Conservation (phyloP, 2,888 invertebrate genomes). For the Cartodere bifasciata region DNA sequence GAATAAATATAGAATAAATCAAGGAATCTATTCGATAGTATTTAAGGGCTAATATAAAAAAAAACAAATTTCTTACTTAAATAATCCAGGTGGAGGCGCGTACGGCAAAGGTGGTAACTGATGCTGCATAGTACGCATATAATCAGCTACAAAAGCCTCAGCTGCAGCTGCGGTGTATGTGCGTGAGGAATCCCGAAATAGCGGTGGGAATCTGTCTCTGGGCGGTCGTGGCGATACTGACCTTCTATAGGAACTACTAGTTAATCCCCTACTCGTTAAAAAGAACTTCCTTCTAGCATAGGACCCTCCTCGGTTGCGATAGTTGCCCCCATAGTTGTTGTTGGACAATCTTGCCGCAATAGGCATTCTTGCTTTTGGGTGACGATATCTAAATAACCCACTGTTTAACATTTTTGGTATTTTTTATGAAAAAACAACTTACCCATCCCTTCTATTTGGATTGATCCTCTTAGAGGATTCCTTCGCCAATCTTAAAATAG, state of each 20-base stretch:
- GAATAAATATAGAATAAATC: no score
- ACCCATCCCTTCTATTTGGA: constrained; percentile 35
- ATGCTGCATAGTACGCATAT: constrained; percentile 80
- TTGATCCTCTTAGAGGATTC: constrained; percentile 55
- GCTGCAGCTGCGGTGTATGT: constrained; percentile 48
- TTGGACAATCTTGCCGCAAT: constrained; percentile 38
- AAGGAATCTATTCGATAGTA: no score
- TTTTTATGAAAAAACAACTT: no score
- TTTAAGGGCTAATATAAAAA: no score
- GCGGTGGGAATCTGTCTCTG: constrained; percentile 44
- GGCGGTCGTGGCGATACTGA: constrained; percentile 47
- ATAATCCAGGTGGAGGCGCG: constrained; percentile 52
- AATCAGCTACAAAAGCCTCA: constrained; percentile 81
- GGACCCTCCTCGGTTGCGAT: constrained; percentile 38
- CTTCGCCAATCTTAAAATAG: constrained; percentile 73
- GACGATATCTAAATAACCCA: no score
- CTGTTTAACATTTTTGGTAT: constrained; percentile 40
- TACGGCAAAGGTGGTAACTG: constrained; percentile 77
- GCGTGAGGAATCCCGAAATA: constrained; percentile 34
- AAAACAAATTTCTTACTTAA: no score
- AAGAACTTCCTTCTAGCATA: constrained; percentile 50
- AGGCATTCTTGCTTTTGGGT: constrained; percentile 35
- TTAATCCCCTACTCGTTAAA: constrained; percentile 49
- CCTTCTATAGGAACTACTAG: constrained; percentile 41
- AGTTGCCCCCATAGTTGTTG: constrained; percentile 40